Evolutionary conservation across 2,797 vertebrate genomes (phyloP).

Genomic region (Hyperoplus lanceolatus): DNA sequence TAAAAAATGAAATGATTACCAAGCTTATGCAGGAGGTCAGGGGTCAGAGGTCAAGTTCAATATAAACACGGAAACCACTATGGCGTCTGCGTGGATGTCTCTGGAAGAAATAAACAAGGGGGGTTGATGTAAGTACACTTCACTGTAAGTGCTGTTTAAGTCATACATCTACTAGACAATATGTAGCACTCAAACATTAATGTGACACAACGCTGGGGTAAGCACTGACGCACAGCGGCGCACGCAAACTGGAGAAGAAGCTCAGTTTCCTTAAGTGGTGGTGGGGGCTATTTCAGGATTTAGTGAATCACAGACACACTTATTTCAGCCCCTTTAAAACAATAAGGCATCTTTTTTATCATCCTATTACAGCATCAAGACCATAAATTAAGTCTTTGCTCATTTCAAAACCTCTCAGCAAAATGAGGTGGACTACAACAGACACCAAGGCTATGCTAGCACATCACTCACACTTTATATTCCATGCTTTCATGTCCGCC

Average conservation of each 20-base stretch:
- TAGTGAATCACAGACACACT: slow-evolving; percentile 80
- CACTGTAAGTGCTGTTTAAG: slow-evolving; percentile 82
- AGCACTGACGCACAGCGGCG: slow-evolving; percentile 77
- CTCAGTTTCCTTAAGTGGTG: slow-evolving; percentile 79
- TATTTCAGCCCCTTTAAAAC: slow-evolving; percentile 78
- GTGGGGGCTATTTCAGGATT: slow-evolving; percentile 79
- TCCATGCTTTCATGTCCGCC: slow-evolving; percentile 56
- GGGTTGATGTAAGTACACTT: slow-evolving; percentile 93
- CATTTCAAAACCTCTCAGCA: slow-evolving; percentile 86
- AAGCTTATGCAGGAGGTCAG: slow-evolving; percentile 99
- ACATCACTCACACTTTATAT: slow-evolving; percentile 76
- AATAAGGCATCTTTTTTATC: slow-evolving; percentile 85
- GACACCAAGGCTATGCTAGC: slow-evolving; percentile 60
- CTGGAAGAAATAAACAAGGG: slow-evolving; percentile 99
- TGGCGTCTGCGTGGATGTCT: slow-evolving; percentile 93
- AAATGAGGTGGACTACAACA: slow-evolving; percentile 83
- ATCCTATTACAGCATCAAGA: slow-evolving; percentile 75
- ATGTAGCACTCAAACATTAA: slow-evolving; percentile 85
- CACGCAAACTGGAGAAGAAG: slow-evolving; percentile 61
- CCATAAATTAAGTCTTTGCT: slow-evolving; percentile 84
- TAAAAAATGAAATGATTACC: slow-evolving; percentile 99
- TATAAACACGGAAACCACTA: slow-evolving; percentile 99
- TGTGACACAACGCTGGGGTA: slow-evolving; percentile 82
- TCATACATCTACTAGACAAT: slow-evolving; percentile 82
- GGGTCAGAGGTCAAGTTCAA: slow-evolving; percentile 99